phyloP scores from a whole-genome alignment of 1,140 invertebrate genomes.

The Cyclina sinensis region DNA sequence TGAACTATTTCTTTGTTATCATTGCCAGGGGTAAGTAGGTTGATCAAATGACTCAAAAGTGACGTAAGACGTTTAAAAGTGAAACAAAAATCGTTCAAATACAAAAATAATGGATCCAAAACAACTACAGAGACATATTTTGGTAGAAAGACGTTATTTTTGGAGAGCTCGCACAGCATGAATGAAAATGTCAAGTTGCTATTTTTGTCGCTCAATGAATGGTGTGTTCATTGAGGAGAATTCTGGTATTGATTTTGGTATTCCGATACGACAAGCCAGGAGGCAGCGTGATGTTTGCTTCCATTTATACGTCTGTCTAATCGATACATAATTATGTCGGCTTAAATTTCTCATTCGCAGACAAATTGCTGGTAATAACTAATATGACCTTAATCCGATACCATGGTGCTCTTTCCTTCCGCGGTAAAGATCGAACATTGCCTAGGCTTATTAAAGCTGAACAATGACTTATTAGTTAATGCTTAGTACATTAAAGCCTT shows the following conservation, averaged over 20 bases:
- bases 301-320: slow-evolving; percentile 24
- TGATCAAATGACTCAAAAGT: no score
- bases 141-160: no score
- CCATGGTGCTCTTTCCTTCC: not conserved
- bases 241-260: slow-evolving; percentile 2
- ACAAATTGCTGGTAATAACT: not conserved
- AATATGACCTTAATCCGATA: not conserved
- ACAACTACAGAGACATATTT: no score
- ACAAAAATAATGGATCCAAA: no score
- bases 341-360: slow-evolving; percentile 1
- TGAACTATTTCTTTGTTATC: no score
- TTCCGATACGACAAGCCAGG: not conserved
- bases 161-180: not conserved
- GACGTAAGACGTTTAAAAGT: no score
- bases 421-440: not conserved
- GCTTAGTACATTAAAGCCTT: no score
- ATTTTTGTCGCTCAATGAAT: not conserved
- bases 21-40: no score
- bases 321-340: slow-evolving; percentile 40
- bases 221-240: slow-evolving; percentile 15
- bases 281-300: slow-evolving; percentile 29
- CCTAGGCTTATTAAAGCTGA: not conserved
- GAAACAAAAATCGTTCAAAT: no score
- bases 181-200: not conserved
- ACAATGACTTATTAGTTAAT: no score